Evolutionary conservation across 2,797 vertebrate species (phyloP).

Genomic region (Platyrinchus mystaceus): DNA sequence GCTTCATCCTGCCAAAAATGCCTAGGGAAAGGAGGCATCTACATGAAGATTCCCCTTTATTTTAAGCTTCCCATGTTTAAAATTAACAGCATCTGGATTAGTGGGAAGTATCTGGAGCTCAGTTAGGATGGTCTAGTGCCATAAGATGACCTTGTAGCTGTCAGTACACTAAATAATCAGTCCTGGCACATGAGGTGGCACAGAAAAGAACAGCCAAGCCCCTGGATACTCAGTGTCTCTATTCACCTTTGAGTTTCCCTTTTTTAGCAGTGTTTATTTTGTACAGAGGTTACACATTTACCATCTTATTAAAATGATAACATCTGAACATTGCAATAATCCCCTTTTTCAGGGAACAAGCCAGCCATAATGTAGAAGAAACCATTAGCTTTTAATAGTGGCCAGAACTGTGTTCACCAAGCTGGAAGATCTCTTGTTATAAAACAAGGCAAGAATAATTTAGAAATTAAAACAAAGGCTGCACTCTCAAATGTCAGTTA

Average conservation of each 20-base stretch:
- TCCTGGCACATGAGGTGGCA: not conserved
- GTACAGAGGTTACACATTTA: not conserved
- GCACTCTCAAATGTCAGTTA: not conserved
- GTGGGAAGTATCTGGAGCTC: not conserved
- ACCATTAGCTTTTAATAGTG: not conserved
- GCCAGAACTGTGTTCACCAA: not conserved
- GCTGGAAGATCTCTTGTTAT: not conserved
- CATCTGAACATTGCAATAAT: not conserved
- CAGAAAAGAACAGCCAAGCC: not conserved
- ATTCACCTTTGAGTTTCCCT: not conserved
- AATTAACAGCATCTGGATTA: not conserved
- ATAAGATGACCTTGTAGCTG: not conserved
- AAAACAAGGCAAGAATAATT: not conserved
- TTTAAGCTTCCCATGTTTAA: not conserved
- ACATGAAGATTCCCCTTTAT: not conserved
- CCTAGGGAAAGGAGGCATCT: not conserved
- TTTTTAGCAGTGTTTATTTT: not conserved
- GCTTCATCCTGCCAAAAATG: not conserved
- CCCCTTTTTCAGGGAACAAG: not conserved
- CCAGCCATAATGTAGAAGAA: not conserved
- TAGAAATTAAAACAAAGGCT: not conserved
- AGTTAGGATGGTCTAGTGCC: not conserved
- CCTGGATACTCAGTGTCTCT: not conserved
- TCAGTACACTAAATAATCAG: not conserved
- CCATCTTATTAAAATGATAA: not conserved